Percentiles rank a stretch among this genome's conserved stretches.
phyloP scores from a whole-genome alignment of 2,888 invertebrate genomes.

The Ochropacha duplaris region DNA sequence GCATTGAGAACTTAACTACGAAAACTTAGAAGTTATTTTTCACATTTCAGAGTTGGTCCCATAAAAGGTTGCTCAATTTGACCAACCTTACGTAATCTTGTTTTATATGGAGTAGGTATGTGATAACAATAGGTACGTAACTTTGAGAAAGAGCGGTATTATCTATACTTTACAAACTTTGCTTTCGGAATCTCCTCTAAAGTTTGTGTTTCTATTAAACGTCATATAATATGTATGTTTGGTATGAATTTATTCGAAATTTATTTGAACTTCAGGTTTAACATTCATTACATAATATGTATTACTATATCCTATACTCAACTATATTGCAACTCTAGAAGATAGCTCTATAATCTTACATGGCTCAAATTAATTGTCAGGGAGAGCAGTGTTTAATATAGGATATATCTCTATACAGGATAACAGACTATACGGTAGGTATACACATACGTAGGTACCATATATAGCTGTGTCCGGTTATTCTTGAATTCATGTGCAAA shows the following conservation, averaged over 20 bases:
- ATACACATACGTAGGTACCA: too few species aligned
- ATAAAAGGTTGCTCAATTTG: too few species aligned
- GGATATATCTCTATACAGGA: neutral
- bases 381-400: neutral
- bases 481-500: conserved; percentile 27
- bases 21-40: too few species aligned
- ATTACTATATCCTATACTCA: neutral
- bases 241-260: too few species aligned
- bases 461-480: conserved; percentile 20
- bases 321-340: neutral
- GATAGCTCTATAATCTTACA: neutral
- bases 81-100: too few species aligned
- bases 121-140: neutral
- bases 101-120: too few species aligned
- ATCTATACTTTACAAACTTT: neutral
- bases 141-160: neutral
- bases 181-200: neutral
- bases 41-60: too few species aligned
- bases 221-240: too few species aligned
- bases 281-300: too few species aligned
- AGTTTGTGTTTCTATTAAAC: neutral
- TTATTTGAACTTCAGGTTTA: too few species aligned
- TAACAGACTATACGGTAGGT: neutral
- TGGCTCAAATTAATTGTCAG: neutral
- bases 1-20: too few species aligned